Conservation (phyloP, 2,113 vertebrate genomes). For the Azemiops feae region DNA sequence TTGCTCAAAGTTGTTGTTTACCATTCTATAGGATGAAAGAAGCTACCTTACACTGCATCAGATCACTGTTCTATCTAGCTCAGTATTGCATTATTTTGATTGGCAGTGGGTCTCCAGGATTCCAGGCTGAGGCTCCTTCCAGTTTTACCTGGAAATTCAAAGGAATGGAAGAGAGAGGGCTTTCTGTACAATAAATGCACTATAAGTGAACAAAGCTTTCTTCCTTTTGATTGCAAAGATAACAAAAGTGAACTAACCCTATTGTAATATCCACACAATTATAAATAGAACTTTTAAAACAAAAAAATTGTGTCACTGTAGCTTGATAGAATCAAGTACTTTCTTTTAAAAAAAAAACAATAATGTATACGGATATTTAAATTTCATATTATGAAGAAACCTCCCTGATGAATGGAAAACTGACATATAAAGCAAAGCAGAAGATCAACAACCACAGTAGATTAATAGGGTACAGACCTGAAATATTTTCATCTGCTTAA, state of each 20-base stretch:
- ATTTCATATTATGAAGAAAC: not conserved
- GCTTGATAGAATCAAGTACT: not conserved
- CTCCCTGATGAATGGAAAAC: not conserved
- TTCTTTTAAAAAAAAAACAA: not conserved
- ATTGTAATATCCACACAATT: not conserved
- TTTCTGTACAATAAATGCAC: not conserved
- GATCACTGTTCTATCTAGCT: not conserved
- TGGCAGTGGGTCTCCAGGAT: not conserved
- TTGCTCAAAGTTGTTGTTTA: not conserved
- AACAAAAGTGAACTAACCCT: not conserved
- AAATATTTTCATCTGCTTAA: not conserved
- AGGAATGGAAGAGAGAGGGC: not conserved
- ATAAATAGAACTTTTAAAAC: not conserved
- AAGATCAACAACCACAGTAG: not conserved
- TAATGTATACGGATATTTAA: not conserved
- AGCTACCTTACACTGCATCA: not conserved
- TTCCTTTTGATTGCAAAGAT: not conserved
- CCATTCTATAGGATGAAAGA: not conserved
- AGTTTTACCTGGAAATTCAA: not conserved
- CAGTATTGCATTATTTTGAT: not conserved
- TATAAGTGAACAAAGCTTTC: not conserved
- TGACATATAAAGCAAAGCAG: not conserved
- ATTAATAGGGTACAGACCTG: not conserved
- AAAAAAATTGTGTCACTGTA: not conserved
- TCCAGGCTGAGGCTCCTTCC: not conserved